Conservation (phyloP, 2,888 invertebrate species). For the Cotesia congregata region DNA sequence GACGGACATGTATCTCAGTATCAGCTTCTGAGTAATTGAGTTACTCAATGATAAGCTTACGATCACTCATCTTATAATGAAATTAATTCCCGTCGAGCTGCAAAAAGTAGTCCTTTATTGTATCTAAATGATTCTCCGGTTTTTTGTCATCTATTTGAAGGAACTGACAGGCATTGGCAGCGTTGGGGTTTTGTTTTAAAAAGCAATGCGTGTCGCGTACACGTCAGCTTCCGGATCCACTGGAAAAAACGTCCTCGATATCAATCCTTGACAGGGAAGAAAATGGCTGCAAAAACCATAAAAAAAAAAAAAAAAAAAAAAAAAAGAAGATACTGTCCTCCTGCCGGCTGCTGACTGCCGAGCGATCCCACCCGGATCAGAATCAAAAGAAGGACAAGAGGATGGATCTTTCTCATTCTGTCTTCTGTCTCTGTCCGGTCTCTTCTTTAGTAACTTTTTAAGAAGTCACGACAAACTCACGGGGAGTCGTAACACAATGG, state of each 20-base stretch:
- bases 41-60: conserved; percentile 4
- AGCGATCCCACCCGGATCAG: conserved; percentile 41
- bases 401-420: conserved; percentile 44
- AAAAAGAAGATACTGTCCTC: conserved; percentile 48
- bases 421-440: conserved; percentile 25
- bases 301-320: conserved; percentile 22
- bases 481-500: conserved; percentile 62
- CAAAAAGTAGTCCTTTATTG: too few species aligned
- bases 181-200: conserved; percentile 38
- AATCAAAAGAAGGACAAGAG: conserved; percentile 45
- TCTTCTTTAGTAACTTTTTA: conserved; percentile 61
- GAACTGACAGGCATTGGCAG: neutral
- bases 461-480: conserved; percentile 62
- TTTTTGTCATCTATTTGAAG: neutral
- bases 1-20: too few species aligned
- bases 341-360: conserved; percentile 47
- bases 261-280: conserved; percentile 49
- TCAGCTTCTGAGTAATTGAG: conserved; percentile 8
- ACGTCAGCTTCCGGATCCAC: conserved; percentile 29
- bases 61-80: neutral
- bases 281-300: neutral
- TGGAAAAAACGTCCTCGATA: conserved; percentile 55
- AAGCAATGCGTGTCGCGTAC: conserved; percentile 44
- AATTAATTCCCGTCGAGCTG: neutral
- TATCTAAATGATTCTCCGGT: neutral